Conservation (phyloP, 2,797 vertebrate genomes). For the Cyprinella venusta region DNA sequence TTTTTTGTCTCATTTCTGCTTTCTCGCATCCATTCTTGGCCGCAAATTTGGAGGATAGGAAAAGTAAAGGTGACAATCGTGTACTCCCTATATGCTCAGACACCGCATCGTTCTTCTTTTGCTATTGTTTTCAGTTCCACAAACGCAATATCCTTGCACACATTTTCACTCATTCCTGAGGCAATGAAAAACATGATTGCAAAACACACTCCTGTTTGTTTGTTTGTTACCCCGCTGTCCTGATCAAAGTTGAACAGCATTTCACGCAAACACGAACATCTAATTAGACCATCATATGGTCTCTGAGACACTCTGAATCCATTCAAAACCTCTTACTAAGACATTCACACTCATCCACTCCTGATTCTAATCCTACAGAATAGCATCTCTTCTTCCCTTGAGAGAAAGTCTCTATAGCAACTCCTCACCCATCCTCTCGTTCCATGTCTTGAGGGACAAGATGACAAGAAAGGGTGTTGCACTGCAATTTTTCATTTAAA, state of each 20-base stretch:
- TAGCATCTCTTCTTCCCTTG: neutral
- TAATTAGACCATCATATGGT: neutral
- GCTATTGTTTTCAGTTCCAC: slow-evolving; percentile 1
- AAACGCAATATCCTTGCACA: neutral
- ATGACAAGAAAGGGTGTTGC: neutral
- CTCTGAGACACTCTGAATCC: neutral
- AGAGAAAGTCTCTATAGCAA: slow-evolving; percentile 38
- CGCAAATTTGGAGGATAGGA: neutral
- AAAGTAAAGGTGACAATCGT: slow-evolving; percentile 16
- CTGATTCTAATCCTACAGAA: neutral
- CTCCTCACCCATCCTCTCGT: neutral
- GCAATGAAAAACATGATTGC: neutral
- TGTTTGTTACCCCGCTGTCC: neutral
- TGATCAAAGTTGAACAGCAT: neutral
- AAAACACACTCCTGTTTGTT: neutral
- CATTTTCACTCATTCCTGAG: neutral
- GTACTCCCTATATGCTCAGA: slow-evolving; percentile 1
- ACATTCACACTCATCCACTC: neutral
- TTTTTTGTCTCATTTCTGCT: slow-evolving; percentile 8
- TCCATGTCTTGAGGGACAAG: neutral
- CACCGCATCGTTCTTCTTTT: neutral
- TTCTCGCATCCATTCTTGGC: slow-evolving; percentile 28
- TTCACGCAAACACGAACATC: neutral
- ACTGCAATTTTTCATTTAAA: too few relatives aligned
- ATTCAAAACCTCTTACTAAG: neutral